Evolutionary conservation across 2,888 invertebrate genomes (phyloP), one percentile per base, ranked within the genome.

Genomic region (Didymodactylos carnosus): DNA sequence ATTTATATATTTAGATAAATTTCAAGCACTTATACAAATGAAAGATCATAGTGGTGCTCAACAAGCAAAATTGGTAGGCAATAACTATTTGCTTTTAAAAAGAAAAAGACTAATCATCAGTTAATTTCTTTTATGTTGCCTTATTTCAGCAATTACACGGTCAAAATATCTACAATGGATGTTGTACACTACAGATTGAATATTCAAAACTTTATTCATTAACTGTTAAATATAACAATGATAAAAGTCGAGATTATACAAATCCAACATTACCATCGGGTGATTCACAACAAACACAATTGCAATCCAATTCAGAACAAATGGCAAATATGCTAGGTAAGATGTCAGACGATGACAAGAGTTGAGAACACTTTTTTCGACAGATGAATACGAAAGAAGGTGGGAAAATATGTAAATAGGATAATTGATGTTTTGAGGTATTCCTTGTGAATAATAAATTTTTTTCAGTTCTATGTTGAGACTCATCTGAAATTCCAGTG

Each of bases 171-270:
- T 98, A 97, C 88, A 97, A 94, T 85, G 94, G 94, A 76, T 98
- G 98, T 87, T 97, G 97, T 87, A 97, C 95, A 75, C 87, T 98
- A 81, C 90, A 95, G 84, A 97, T 98, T 84, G 97, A 98, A 86
- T 98, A 94, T 87, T 94, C 94, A 80, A 98, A 98, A 86, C 88
- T 98, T 88, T 90, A 92, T 80, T 92, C 92, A 80, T 87, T 98
- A 80, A 97, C 97, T 86, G 97, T 98, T 79, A 94, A 95, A 85
- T 99, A 94, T 87, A 99, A 98, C 87, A 99, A 98, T 86, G 98
- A 99, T 87, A 98, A 99, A 86, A 94, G 94, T 76, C 88, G 97
- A 76, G 98, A 98, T 86, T 98, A 94, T 87, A 98, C 97, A 80
- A 97, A 98, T 72, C 43, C 69, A 71, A 39, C 71, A n/a, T 88